phyloP scores from a whole-genome alignment of 1,140 invertebrate species.

The Heterodera carotae region DNA sequence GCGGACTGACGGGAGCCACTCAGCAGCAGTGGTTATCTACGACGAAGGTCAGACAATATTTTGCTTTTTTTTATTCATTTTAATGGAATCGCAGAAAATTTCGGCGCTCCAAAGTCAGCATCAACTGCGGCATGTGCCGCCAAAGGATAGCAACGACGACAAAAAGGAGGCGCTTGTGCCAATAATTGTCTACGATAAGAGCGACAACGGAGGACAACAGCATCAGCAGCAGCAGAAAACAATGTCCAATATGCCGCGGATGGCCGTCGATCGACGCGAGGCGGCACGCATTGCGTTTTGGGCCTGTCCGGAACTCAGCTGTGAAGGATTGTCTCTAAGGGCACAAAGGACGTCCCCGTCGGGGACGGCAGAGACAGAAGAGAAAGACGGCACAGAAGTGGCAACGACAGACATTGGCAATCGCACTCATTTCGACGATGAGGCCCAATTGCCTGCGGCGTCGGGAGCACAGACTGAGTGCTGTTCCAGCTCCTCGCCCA shows the following conservation, averaged over 20 bases:
- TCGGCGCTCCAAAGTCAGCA: not conserved
- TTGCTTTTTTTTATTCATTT: not conserved
- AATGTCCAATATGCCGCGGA: not conserved
- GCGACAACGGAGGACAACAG: slow-evolving; percentile 21
- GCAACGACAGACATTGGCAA: too few species aligned
- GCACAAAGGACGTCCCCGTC: not conserved
- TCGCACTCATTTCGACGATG: too few species aligned
- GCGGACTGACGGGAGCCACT: not conserved
- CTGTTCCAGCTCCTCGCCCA: slow-evolving; percentile 22
- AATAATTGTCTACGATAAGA: slow-evolving; percentile 21
- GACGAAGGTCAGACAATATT: not conserved
- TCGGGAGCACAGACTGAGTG: not conserved
- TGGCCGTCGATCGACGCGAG: slow-evolving; percentile 34
- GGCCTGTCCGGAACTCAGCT: slow-evolving; percentile 44
- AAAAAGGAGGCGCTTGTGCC: slow-evolving; percentile 4
- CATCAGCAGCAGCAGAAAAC: not conserved
- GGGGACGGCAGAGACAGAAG: not conserved
- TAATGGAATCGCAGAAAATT: slow-evolving; percentile 20
- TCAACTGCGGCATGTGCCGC: not conserved
- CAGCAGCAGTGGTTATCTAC: not conserved
- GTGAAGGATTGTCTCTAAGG: slow-evolving; percentile 28
- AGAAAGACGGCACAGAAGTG: too few species aligned
- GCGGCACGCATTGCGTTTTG: slow-evolving; percentile 60
- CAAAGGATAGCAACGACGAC: not conserved
- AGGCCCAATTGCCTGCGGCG: not conserved